Base-by-base conservation (phyloP, 1,140 invertebrate genomes). In the Drosophila fuyamai region DNA sequence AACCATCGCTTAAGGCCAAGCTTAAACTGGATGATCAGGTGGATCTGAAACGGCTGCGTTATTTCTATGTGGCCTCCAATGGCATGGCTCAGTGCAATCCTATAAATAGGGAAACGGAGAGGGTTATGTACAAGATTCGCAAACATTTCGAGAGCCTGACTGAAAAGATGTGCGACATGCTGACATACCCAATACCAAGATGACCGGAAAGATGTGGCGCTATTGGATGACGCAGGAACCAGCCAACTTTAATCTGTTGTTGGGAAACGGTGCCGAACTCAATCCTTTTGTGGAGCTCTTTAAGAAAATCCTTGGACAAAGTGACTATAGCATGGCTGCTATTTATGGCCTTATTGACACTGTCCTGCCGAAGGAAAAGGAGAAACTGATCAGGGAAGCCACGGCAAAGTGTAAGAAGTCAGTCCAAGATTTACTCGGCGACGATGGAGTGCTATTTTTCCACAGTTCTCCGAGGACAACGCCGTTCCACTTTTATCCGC, bases 361-460 rank as follows among this genome's bases (percentile, higher is more conserved):
- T 65, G 70, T 95, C 8, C 71, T 96, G 13, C 96, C 96, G 0
- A 86, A 93, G 65, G 95, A 95, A 47, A 94, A 95, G 54, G 83
- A 89, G 27, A 92, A 94, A 57, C 95, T 96, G 94, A 96, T 95
- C 5, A 93, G 94, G 78, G 92, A 93, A 43, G 82, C 94, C 12
- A 95, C 95, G 8, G 91, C 92, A 18, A 93, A 94, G 50, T 93
- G 96, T 65, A 94, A 93, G 50, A 85, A 94, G 10, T 94, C 94
- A 62, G 82, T 97, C 84, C 36, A 96, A 95, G 93, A 95, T 32
- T 92, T 96, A 57, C 93, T 98, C 12, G 95, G 95, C 14, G 93
- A 96, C 4, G 94, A 98, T 93, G 97, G 97, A 0, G 95, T 99
- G 8, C 93, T 99, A 4, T 85, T 99, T 38, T 98, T 96, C 92